These are phyloP conservation scores for Drosophila erecta DNA, from an alignment of 1,140 invertebrate species.

Conservation along the genomic window DNA sequence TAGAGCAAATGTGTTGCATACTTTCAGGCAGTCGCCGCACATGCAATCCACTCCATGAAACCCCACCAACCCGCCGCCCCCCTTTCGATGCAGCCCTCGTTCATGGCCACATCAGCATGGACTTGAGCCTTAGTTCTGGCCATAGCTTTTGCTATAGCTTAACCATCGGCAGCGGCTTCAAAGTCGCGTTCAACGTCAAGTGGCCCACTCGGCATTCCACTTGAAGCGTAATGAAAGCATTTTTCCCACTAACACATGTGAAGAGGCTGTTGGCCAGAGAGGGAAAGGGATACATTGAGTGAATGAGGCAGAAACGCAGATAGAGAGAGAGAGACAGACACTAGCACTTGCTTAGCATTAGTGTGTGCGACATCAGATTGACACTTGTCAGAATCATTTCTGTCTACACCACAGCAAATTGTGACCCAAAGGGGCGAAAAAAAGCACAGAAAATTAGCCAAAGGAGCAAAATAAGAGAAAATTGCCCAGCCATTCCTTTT, in stretches of 20 bases:
- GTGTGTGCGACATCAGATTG: slow-evolving; percentile 58
- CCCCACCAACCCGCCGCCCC: not conserved
- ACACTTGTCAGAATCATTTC: slow-evolving; percentile 70
- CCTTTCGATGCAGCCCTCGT: slow-evolving; percentile 23
- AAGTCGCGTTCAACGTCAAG: slow-evolving; percentile 67
- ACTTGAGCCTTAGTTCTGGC: slow-evolving; percentile 19
- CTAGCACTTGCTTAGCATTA: slow-evolving; percentile 53
- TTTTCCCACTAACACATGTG: slow-evolving; percentile 67
- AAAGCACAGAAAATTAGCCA: slow-evolving; percentile 18
- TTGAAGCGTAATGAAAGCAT: slow-evolving; percentile 80
- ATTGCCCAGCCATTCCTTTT: not conserved
- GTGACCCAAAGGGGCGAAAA: slow-evolving; percentile 20
- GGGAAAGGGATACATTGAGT: not conserved
- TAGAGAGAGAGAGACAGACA: not conserved
- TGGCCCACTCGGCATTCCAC: slow-evolving; percentile 77
- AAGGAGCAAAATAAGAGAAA: slow-evolving; percentile 15
- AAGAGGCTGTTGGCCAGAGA: slow-evolving; percentile 8
- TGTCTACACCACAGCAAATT: slow-evolving; percentile 25
- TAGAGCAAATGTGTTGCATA: slow-evolving; percentile 57
- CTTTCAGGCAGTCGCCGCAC: slow-evolving; percentile 54
- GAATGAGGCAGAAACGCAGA: not conserved
- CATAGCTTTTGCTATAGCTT: slow-evolving; percentile 13
- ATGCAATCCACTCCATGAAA: not conserved
- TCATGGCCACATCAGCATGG: slow-evolving; percentile 50
- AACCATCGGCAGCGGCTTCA: slow-evolving; percentile 43